Conservation (phyloP, 2,113 vertebrate genomes). For the Chloropsis hardwickii region DNA sequence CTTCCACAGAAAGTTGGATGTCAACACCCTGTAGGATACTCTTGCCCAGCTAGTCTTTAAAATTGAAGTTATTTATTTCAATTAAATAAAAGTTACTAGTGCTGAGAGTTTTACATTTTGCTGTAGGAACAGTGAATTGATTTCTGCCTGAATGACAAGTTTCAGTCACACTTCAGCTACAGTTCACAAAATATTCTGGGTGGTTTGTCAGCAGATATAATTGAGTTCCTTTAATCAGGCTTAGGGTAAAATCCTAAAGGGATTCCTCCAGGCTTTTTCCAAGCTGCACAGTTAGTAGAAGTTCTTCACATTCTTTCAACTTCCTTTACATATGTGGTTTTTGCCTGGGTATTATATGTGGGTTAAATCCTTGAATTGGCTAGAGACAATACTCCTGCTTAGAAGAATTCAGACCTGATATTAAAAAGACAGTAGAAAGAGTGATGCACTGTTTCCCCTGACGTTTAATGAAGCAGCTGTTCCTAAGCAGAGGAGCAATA, state of each 20-base stretch:
- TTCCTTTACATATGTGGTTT: neutral
- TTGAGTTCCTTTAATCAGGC: constrained; percentile 16
- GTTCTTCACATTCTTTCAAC: neutral
- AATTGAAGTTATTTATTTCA: neutral
- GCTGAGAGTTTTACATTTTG: neutral
- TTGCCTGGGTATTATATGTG: neutral
- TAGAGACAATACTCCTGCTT: neutral
- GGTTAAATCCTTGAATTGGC: neutral
- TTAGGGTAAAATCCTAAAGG: neutral
- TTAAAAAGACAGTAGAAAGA: neutral
- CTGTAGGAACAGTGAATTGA: constrained; percentile 2
- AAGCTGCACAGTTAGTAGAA: neutral
- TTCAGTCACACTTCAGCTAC: constrained; percentile 36
- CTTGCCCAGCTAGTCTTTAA: neutral
- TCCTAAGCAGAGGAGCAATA: neutral
- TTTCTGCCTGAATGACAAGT: constrained; percentile 9
- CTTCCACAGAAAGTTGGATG: neutral
- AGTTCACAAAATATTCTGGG: constrained; percentile 16
- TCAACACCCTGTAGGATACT: neutral
- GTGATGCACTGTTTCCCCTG: neutral
- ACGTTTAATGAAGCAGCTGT: neutral
- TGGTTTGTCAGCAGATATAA: constrained; percentile 14
- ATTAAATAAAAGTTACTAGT: neutral
- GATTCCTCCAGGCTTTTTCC: neutral
- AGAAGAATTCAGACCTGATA: neutral